These are phyloP conservation scores for Euproctis similis DNA, from an alignment of 2,888 invertebrate genomes.

Conservation along the genomic window DNA sequence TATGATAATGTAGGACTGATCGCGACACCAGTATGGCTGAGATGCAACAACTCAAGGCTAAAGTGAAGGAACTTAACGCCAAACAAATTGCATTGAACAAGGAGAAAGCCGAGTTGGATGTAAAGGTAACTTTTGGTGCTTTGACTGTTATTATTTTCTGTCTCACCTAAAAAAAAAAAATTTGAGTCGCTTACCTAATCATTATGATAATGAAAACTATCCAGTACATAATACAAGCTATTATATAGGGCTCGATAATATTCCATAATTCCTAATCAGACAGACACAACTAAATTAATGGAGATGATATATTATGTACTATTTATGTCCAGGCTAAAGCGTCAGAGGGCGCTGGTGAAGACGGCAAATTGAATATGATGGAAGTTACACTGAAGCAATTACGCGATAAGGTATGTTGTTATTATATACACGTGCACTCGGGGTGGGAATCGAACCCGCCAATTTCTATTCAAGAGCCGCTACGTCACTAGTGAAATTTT, in stretches of 20 bases:
- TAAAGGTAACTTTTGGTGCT: too few relatives aligned
- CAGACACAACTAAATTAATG: neutral
- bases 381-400: constrained; percentile 77
- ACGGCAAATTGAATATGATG: constrained; percentile 81
- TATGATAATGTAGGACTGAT: constrained; percentile 79
- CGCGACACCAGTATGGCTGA: constrained; percentile 93
- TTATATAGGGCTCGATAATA: too few relatives aligned
- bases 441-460: too few relatives aligned
- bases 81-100: constrained; percentile 86
- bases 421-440: too few relatives aligned
- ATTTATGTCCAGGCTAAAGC: constrained; percentile 68
- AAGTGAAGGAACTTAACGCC: constrained; percentile 89
- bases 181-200: too few relatives aligned
- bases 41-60: constrained; percentile 87
- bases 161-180: too few relatives aligned
- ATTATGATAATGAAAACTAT: too few relatives aligned
- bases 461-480: too few relatives aligned
- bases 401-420: constrained; percentile 63
- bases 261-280: too few relatives aligned
- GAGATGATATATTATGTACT: neutral
- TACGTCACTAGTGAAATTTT: too few relatives aligned
- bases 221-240: too few relatives aligned
- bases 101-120: constrained; percentile 87
- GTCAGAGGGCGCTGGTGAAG: constrained; percentile 83
- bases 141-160: too few relatives aligned